Evolutionary conservation across 2,797 vertebrate species (phyloP), one percentile per base, ranked within the genome.

Genomic region (Cryptoblepharus egeriae): DNA sequence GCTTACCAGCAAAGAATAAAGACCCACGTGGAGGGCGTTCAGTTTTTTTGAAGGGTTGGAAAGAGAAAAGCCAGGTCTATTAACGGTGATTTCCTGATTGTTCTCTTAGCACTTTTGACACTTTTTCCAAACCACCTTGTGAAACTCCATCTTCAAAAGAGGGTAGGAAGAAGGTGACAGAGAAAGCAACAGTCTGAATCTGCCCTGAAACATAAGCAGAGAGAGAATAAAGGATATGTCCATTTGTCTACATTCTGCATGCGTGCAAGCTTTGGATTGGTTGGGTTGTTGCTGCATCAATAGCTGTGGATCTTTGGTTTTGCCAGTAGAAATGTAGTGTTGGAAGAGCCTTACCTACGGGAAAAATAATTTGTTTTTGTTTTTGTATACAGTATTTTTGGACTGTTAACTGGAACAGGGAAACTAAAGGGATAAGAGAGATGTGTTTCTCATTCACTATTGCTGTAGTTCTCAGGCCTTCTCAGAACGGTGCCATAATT

Each of bases 31-130:
- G 55, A 70, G 10, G 1, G 4, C 28, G 2, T 79, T 91, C 28
- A 74, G 30, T 49, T 49, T 49, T 52, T 55, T 71, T 83, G 5
- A 52, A 52, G 15, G 22, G 11, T 32, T 30, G 57, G 68, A 68
- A 37, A 30, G 79, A 86, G 49, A n/a, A 61, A 74, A 65, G n/a
- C 12, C 28, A 64, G 76, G 84, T 30, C 49, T 67, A 11, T 75
- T 68, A 18, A 84, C 42, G 57, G 57, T 22, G 22, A 12, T 24
- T 58, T 58, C 57, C 24, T 86, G 49, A 37, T 65, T 88, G 15
- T 60, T 18, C 22, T 1, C 18, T 75, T 77, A 4, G 15, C 49
- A 16, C 49, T 10, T 5, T 16, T 65, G 22, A 24, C 5, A 24
- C 16, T 74, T 55, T 12, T 39, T 26, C 57, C n/a, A 61, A 73